Evolutionary conservation across 2,797 vertebrate genomes (phyloP), one percentile per base, ranked within the genome.

Genomic region (Spondyliosoma cantharus): DNA sequence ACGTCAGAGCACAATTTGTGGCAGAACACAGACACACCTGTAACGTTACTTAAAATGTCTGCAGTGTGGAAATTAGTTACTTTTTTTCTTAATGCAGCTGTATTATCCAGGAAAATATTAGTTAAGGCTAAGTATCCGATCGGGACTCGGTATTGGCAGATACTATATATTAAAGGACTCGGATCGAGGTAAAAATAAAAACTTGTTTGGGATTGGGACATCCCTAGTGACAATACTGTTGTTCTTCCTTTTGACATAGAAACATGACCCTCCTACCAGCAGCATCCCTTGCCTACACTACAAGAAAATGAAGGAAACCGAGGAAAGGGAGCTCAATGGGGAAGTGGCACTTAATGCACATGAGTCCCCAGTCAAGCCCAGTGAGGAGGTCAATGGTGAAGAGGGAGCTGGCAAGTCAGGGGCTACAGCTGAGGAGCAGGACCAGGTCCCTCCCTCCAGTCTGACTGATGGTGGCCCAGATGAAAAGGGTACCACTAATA

Each of bases 251-350:
- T 90, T 68, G 56, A 79, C 90, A 43, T 93, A 99, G 98, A 99
- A 99, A 97, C 98, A 99, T 15, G 98, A 99, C 92, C 97, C 98
- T 91, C 98, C 98, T 60, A 94, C 97, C 85, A 99, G 96, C 93
- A 98, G 97, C 95, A 98, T 99, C 94, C 98, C 98, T 58, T 99
- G 98, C 90, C 95, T 99, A 65, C 98, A 99, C 94, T 99, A 99
- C 81, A 98, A 96, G 93, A 99, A 97, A 93, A 98, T 98, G 96
- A 99, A 97, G 96, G 97, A 97, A 56, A 96, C 96, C 2, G 97
- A 99, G 87, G 96, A 97, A 75, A 95, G 82, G 91, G 97, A 98
- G 81, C 95, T 97, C 83, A 99, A 94, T 13, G 96, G 95, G 72
- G 97, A 97, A 52, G 91, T 95, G 65, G 92, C 93, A 1, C 93